Base-by-base conservation (phyloP, 2,113 vertebrate species). In the Zosterops pallidus region DNA sequence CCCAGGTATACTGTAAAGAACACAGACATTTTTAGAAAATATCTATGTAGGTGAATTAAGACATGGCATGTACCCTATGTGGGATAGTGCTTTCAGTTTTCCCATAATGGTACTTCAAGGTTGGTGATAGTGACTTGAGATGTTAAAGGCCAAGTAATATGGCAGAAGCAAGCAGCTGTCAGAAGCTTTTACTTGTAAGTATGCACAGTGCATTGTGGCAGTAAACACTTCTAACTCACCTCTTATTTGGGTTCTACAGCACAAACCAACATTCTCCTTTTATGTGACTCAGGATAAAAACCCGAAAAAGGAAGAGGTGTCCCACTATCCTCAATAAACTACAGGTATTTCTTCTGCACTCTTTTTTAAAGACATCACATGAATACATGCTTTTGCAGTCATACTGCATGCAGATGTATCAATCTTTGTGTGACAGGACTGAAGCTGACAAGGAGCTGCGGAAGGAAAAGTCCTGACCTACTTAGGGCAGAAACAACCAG, bases 151-250 rank as follows among this genome's bases (percentile, higher is more conserved):
- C 72, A 89, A 64, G 28, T 24, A n/a, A 62, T 8, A 24, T 2
- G 5, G 22, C 22, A 56, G 13, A n/a, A 22, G 53, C 11, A 65
- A 53, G 28, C 4, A 72, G 19, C 23, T 77, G 26, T 6, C 29
- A 62, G 50, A 29, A 71, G 37, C 9, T 52, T 56, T 83, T 29
- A 76, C 24, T 35, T 77, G 49, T 29, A 76, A 44, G 12, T 5
- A 29, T 6, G 4, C 4, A 2, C n/a, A 86, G 74, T 3, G 60
- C 37, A 60, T 44, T 3, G 1, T 3, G 7, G 35, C 28, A 37
- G 14, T 56, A 5, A 83, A 62, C 8, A 50, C 17, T 62, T 49
- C 15, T 22, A 82, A 53, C 3, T 57, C 28, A 22, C 19, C 12
- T 74, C 46, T 70, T 49, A 13, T 0, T 33, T n/a, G 23, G 42